These are phyloP conservation scores for Pitta sordida DNA, from an alignment of 2,113 vertebrate species.

Conservation along the genomic window DNA sequence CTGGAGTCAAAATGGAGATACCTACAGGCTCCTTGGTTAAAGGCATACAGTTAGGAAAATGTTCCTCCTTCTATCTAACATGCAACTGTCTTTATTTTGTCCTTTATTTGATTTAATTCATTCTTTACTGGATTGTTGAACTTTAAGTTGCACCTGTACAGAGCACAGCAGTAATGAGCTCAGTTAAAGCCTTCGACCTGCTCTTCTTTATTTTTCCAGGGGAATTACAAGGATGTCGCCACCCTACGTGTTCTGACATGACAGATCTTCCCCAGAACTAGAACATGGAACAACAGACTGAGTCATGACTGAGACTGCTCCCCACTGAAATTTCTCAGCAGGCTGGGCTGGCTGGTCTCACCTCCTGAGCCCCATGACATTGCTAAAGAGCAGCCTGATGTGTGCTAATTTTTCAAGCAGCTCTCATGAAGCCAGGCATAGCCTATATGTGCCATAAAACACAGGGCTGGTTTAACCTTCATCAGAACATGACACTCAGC, in stretches of 20 bases:
- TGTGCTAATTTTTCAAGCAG: background rate
- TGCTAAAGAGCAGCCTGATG: background rate
- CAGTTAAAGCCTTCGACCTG: background rate
- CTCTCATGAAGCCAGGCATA: background rate
- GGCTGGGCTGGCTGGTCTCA: background rate
- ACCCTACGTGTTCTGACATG: constrained; percentile 9
- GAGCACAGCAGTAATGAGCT: background rate
- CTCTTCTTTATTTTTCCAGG: background rate
- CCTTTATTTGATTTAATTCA: background rate
- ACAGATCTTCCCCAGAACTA: background rate
- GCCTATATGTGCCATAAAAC: background rate
- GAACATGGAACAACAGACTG: background rate
- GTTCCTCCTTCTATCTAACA: background rate
- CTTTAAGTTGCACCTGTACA: background rate
- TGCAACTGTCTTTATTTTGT: background rate
- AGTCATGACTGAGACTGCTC: background rate
- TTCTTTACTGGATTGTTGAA: background rate
- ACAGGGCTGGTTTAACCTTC: background rate
- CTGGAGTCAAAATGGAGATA: background rate
- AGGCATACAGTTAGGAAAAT: background rate
- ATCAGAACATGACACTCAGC: background rate
- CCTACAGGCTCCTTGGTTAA: background rate
- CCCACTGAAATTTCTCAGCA: background rate
- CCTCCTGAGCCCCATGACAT: background rate
- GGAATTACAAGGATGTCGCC: background rate